Evolutionary conservation across 92 coral and sea anemone genomes (phyloP).

Genomic region (Phenganax stokvisi): DNA sequence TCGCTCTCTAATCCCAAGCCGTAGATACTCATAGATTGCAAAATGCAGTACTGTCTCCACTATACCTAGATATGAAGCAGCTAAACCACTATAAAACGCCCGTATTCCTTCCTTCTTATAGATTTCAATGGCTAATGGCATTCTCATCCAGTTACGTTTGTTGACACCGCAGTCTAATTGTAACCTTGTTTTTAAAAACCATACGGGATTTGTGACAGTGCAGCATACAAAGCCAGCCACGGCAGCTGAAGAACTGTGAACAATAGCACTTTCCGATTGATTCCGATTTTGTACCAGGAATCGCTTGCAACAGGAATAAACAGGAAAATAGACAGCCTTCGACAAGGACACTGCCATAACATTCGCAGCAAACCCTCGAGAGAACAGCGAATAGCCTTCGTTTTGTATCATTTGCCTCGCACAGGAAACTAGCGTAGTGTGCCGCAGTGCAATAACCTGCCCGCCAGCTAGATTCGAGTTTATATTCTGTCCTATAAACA

Average conservation of each 20-base stretch:
- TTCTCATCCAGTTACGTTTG: slow-evolving; percentile 47
- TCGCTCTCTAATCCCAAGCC: not conserved
- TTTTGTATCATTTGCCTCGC: slow-evolving; percentile 65
- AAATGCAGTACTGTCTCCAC: slow-evolving; percentile 88
- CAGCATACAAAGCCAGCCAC: slow-evolving; percentile 73
- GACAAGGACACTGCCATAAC: slow-evolving; percentile 81
- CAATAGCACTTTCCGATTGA: slow-evolving; percentile 51
- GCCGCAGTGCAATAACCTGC: slow-evolving; percentile 32
- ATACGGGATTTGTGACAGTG: slow-evolving; percentile 84
- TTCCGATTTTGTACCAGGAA: slow-evolving; percentile 57
- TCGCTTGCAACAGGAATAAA: slow-evolving; percentile 74
- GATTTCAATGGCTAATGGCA: slow-evolving; percentile 59
- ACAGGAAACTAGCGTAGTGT: slow-evolving; percentile 50
- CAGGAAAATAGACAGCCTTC: slow-evolving; percentile 80
- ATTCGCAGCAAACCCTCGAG: slow-evolving; percentile 78
- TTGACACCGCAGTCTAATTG: slow-evolving; percentile 71
- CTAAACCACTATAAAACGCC: slow-evolving; percentile 84
- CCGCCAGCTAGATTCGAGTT: slow-evolving; percentile 46
- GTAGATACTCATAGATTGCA: slow-evolving; percentile 73
- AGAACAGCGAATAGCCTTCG: slow-evolving; percentile 76
- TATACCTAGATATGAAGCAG: slow-evolving; percentile 93
- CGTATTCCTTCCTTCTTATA: slow-evolving; percentile 79
- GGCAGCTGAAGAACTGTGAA: slow-evolving; percentile 84
- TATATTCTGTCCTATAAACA: slow-evolving; percentile 37
- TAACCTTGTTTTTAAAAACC: slow-evolving; percentile 89